These are phyloP conservation scores for Oplegnathus fasciatus DNA, from an alignment of 2,113 vertebrate genomes.

Conservation along the genomic window DNA sequence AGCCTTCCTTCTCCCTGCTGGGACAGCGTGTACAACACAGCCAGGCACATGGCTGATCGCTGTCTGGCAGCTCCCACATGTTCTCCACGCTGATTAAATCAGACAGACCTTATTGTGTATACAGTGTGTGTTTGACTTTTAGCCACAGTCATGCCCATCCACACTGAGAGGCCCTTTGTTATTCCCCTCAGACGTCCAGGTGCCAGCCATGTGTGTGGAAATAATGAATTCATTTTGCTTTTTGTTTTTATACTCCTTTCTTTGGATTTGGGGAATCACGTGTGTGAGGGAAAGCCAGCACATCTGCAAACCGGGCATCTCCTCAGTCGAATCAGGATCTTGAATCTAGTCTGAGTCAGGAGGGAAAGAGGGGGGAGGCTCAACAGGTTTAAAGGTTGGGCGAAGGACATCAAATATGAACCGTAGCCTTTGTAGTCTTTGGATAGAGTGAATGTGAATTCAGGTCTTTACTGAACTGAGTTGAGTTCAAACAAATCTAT, in stretches of 20 bases:
- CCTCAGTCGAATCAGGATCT: slow-evolving; percentile 20
- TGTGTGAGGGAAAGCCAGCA: slow-evolving; percentile 62
- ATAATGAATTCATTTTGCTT: slow-evolving; percentile 46
- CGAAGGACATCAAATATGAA: slow-evolving; percentile 28
- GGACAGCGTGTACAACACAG: slow-evolving; percentile 44
- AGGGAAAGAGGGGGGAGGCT: background rate
- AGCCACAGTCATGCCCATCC: slow-evolving; percentile 54
- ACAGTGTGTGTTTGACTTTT: slow-evolving; percentile 60
- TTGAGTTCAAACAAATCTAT: background rate
- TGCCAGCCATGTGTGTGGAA: slow-evolving; percentile 70
- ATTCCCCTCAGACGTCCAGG: slow-evolving; percentile 61
- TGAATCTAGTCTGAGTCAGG: background rate
- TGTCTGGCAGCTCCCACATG: slow-evolving; percentile 49
- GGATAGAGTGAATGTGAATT: background rate
- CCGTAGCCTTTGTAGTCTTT: slow-evolving; percentile 22
- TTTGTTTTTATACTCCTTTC: slow-evolving; percentile 41
- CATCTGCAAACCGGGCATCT: slow-evolving; percentile 70
- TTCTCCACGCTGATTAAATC: slow-evolving; percentile 57
- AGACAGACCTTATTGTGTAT: slow-evolving; percentile 63
- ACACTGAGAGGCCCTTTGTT: slow-evolving; percentile 66
- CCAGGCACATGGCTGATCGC: slow-evolving; percentile 36
- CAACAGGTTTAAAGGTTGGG: background rate
- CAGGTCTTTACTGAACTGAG: background rate
- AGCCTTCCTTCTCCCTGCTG: slow-evolving; percentile 30
- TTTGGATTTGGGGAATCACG: slow-evolving; percentile 42